Evolutionary conservation across 2,113 vertebrate species (phyloP).

Genomic region (Antechinus flavipes): DNA sequence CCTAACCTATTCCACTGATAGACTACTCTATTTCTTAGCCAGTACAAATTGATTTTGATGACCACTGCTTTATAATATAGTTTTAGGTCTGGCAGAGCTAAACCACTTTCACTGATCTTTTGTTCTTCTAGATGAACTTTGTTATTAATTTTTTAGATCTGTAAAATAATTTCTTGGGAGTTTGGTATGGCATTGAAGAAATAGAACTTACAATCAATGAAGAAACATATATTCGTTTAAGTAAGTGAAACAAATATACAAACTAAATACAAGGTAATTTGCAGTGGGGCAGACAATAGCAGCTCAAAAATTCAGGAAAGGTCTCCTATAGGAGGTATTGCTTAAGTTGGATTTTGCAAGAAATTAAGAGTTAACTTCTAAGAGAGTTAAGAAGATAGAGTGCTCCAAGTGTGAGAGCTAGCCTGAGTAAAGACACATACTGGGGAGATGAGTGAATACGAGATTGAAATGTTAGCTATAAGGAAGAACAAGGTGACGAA

Average conservation of each 20-base stretch:
- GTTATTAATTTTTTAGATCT: too few species aligned
- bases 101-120: too few species aligned
- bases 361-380: neutral
- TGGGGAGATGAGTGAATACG: neutral
- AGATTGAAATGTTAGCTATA: neutral
- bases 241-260: neutral
- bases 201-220: neutral
- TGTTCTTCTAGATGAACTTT: too few species aligned
- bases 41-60: too few species aligned
- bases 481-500: neutral
- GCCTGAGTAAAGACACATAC: neutral
- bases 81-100: too few species aligned
- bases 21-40: too few species aligned
- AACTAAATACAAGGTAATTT: neutral
- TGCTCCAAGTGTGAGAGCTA: neutral
- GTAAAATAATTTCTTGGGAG: too few species aligned
- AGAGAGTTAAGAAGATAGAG: neutral
- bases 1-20: too few species aligned
- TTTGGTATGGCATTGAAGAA: too few species aligned
- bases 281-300: neutral
- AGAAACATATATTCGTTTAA: neutral
- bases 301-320: neutral
- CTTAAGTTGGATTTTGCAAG: neutral
- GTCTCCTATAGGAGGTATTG: neutral
- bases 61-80: too few species aligned